phyloP scores from a whole-genome alignment of 2,797 vertebrate species.

The Argentina silus region DNA sequence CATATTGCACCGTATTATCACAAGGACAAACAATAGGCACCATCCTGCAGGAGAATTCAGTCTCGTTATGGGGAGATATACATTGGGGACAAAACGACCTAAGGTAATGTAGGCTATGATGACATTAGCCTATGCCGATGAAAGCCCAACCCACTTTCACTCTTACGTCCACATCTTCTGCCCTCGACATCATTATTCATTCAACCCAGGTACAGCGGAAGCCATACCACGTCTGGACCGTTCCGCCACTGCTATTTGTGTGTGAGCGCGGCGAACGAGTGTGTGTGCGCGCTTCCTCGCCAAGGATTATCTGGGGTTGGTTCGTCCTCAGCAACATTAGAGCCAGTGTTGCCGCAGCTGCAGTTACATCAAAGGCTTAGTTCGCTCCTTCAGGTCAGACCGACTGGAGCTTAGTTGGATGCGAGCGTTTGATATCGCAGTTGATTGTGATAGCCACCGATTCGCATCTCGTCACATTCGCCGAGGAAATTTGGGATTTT shows the following conservation, averaged over 20 bases:
- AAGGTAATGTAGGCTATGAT: background rate
- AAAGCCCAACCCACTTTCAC: constrained; percentile 23
- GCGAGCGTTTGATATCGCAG: constrained; percentile 29
- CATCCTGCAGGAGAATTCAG: background rate
- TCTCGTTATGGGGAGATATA: background rate
- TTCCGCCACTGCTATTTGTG: constrained; percentile 22
- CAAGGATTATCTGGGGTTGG: constrained; percentile 63
- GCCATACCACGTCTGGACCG: constrained; percentile 29
- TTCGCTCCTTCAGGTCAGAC: constrained; percentile 55
- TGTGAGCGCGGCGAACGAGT: background rate
- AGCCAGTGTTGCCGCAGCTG: constrained; percentile 70
- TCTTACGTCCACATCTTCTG: constrained; percentile 25
- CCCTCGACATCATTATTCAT: constrained; percentile 44
- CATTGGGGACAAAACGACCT: background rate
- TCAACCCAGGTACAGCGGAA: constrained; percentile 58
- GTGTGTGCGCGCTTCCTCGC: constrained; percentile 2
- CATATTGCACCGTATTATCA: too few species aligned
- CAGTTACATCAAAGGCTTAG: constrained; percentile 57
- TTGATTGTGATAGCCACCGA: background rate
- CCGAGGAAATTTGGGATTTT: constrained; percentile 3
- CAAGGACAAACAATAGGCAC: too few species aligned
- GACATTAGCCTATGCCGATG: background rate
- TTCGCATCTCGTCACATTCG: constrained; percentile 2
- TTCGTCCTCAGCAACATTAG: constrained; percentile 71
- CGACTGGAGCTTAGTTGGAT: constrained; percentile 52